phyloP scores from a whole-genome alignment of 2,113 vertebrate genomes.

The Lophotis ruficrista region DNA sequence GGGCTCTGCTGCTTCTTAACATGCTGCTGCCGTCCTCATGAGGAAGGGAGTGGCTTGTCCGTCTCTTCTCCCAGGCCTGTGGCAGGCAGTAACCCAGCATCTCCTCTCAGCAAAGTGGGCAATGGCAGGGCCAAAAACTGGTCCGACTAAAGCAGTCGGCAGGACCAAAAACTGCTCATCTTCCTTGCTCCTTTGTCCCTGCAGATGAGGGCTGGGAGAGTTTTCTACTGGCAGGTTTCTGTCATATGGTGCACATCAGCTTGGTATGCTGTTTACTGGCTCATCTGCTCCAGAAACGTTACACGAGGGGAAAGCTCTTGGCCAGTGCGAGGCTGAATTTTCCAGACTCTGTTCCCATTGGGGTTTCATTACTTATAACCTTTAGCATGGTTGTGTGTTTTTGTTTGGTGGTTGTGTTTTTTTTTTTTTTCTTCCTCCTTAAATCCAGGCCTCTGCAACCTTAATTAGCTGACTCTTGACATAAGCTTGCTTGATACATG shows the following conservation, averaged over 20 bases:
- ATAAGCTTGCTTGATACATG: not conserved
- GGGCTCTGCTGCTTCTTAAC: not conserved
- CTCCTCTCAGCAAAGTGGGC: not conserved
- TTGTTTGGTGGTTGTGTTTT: no score
- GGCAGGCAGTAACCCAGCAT: not conserved
- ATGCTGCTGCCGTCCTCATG: accelerated
- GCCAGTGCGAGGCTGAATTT: not conserved
- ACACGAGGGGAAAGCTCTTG: not conserved
- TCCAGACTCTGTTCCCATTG: not conserved
- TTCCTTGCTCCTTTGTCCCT: not conserved
- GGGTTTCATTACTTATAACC: not conserved
- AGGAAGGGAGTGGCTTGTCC: not conserved
- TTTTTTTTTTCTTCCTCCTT: not conserved
- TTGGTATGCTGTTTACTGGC: not conserved
- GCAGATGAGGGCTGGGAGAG: not conserved
- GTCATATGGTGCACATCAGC: not conserved
- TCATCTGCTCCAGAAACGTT: not conserved
- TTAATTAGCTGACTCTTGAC: not conserved
- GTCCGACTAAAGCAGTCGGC: not conserved
- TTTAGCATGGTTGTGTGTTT: not conserved
- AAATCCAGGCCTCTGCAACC: not conserved
- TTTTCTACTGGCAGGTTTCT: not conserved
- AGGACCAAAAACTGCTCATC: not conserved
- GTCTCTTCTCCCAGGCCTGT: not conserved
- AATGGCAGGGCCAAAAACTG: not conserved